A percentile compares a stretch with the other conserved stretches of the same genome.
phyloP scores from a whole-genome alignment of 2,888 invertebrate species.

The Siphonodentalium dalli region DNA sequence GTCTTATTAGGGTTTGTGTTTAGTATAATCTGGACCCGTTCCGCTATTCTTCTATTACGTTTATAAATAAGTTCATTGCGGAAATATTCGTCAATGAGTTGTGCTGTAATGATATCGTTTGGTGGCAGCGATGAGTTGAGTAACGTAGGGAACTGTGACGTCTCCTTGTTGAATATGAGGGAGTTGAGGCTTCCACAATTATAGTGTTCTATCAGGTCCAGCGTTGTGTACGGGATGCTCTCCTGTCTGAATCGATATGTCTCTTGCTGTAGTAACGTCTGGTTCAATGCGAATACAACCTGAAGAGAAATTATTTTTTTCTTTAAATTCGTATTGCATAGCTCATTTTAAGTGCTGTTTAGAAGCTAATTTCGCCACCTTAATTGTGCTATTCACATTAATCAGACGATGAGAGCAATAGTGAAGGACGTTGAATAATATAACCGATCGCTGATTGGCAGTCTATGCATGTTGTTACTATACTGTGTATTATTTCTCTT shows the following conservation, averaged over 20 bases:
- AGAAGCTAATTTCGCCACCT: too few relatives aligned
- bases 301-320: too few relatives aligned
- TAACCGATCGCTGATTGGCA: too few relatives aligned
- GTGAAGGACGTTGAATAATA: too few relatives aligned
- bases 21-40: slow-evolving; percentile 65
- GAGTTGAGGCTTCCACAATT: slow-evolving; percentile 67
- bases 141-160: slow-evolving; percentile 57
- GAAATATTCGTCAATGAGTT: slow-evolving; percentile 67
- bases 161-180: slow-evolving; percentile 64
- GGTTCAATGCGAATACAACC: slow-evolving; percentile 68
- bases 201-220: slow-evolving; percentile 67
- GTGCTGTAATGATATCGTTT: slow-evolving; percentile 49
- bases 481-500: too few relatives aligned
- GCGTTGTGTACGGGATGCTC: slow-evolving; percentile 56
- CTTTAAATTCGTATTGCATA: too few relatives aligned
- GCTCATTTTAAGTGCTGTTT: too few relatives aligned
- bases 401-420: too few relatives aligned
- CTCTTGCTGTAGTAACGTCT: slow-evolving; percentile 66
- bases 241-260: slow-evolving; percentile 48
- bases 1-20: slow-evolving; percentile 64
- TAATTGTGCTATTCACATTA: too few relatives aligned
- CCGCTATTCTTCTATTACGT: slow-evolving; percentile 69
- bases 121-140: slow-evolving; percentile 59
- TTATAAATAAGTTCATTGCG: slow-evolving; percentile 68
- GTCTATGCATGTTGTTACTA: too few relatives aligned